phyloP scores from a whole-genome alignment of 2,888 invertebrate species.

The Argyresthia goedartella region DNA sequence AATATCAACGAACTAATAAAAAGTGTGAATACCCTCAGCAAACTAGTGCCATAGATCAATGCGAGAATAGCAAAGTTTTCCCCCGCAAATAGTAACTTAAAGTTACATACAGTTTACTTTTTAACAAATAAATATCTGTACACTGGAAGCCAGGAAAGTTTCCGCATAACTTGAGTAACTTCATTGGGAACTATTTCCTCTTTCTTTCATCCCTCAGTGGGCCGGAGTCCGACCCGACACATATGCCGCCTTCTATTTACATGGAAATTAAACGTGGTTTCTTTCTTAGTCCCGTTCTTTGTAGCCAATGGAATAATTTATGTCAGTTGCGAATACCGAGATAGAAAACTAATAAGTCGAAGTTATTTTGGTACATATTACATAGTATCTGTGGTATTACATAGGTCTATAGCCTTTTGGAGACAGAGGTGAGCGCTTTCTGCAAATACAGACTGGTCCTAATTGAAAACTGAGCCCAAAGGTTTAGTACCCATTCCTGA shows the following conservation, averaged over 20 bases:
- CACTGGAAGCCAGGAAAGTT: conserved; percentile 25
- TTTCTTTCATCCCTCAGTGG: conserved; percentile 7
- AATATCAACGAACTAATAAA: conserved; percentile 1
- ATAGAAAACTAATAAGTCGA: no score
- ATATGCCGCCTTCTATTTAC: conserved; percentile 26
- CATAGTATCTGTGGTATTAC: no score
- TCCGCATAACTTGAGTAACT: conserved; percentile 38
- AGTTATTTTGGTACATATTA: no score
- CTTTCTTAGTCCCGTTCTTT: conserved; percentile 9
- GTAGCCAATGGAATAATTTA: background rate
- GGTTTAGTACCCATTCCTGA: no score
- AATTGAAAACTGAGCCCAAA: no score
- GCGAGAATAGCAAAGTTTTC: conserved; percentile 17
- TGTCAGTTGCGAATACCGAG: no score
- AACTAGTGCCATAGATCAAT: conserved; percentile 26
- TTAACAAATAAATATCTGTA: conserved; percentile 25
- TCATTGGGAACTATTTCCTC: conserved; percentile 11
- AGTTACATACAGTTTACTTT: conserved; percentile 22
- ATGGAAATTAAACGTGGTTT: conserved; percentile 37
- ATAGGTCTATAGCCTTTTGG: no score
- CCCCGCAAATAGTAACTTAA: conserved; percentile 16
- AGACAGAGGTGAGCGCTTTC: no score
- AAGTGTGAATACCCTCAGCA: conserved; percentile 12
- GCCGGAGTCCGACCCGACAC: conserved; percentile 1
- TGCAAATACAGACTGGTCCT: no score